Conservation (phyloP, 1,140 invertebrate genomes). For the Eubasilissa regina region DNA sequence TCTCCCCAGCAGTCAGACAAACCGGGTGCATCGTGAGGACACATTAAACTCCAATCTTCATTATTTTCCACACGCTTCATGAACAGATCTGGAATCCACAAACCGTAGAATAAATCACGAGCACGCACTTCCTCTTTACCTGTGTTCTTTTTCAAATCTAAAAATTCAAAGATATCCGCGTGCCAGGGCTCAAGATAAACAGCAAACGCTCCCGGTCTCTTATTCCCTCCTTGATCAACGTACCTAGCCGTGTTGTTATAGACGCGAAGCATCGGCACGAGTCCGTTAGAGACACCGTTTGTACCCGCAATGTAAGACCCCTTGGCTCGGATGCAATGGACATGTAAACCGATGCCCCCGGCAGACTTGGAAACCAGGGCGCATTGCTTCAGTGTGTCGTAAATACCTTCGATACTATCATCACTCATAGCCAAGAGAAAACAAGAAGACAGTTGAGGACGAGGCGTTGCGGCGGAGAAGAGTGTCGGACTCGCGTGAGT, state of each 20-base stretch:
- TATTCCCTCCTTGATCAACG: conserved; percentile 99
- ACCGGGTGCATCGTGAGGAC: conserved; percentile 94
- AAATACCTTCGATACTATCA: conserved; percentile 99
- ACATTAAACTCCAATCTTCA: conserved; percentile 96
- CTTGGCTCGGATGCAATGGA: conserved; percentile 95
- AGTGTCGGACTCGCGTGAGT: conserved; percentile 98
- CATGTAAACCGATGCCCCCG: conserved; percentile 97
- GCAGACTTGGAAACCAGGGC: conserved; percentile 97
- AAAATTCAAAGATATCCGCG: conserved; percentile 96
- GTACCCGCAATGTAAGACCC: conserved; percentile 96
- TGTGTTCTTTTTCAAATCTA: conserved; percentile 95
- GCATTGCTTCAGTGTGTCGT: conserved; percentile 94
- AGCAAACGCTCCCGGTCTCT: conserved; percentile 98
- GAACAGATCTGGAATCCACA: conserved; percentile 99
- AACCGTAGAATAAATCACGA: conserved; percentile 96
- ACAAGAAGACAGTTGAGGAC: conserved; percentile 96
- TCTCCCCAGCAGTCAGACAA: conserved; percentile 94
- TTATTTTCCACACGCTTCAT: conserved; percentile 96
- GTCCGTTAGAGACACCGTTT: conserved; percentile 95
- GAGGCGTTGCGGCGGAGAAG: conserved; percentile 94
- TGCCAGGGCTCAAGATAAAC: conserved; percentile 99
- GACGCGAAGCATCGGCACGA: conserved; percentile 97
- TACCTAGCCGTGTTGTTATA: conserved; percentile 97
- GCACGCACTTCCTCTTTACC: conserved; percentile 95
- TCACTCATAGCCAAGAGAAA: conserved; percentile 96